These are phyloP conservation scores for Peromyscus maniculatus DNA, from an alignment of 2,113 vertebrate genomes.

Conservation along the genomic window DNA sequence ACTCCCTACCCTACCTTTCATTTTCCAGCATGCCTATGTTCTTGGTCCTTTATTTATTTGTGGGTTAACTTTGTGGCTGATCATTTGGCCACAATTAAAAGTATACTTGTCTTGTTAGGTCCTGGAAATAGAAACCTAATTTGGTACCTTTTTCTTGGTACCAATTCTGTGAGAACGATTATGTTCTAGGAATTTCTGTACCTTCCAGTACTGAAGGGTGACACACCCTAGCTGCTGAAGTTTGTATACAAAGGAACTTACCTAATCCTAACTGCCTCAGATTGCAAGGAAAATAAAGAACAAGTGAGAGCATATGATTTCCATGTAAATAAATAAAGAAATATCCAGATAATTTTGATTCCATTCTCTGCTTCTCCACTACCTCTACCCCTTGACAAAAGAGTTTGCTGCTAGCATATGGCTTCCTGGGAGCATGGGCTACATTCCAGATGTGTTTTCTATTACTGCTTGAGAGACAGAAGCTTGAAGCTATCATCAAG, in stretches of 20 bases:
- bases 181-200: constrained; percentile 11
- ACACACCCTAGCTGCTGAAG: constrained; percentile 47
- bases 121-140: constrained; percentile 29
- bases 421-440: neutral
- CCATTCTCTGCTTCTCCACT: neutral
- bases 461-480: constrained; percentile 80
- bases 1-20: neutral
- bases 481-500: constrained; percentile 89
- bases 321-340: constrained; percentile 77
- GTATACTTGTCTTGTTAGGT: neutral
- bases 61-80: constrained; percentile 11
- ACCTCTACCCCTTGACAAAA: neutral
- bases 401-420: neutral
- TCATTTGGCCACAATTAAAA: constrained; percentile 11
- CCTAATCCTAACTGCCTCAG: neutral
- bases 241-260: neutral
- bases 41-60: constrained; percentile 36
- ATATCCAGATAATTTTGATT: constrained; percentile 51
- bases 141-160: constrained; percentile 30
- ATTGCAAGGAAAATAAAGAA: constrained; percentile 57
- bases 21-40: neutral
- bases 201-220: neutral
- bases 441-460: constrained; percentile 15
- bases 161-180: constrained; percentile 1
- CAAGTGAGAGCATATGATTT: constrained; percentile 10